Conservation (phyloP, 2,888 invertebrate genomes). For the Erannis defoliaria region DNA sequence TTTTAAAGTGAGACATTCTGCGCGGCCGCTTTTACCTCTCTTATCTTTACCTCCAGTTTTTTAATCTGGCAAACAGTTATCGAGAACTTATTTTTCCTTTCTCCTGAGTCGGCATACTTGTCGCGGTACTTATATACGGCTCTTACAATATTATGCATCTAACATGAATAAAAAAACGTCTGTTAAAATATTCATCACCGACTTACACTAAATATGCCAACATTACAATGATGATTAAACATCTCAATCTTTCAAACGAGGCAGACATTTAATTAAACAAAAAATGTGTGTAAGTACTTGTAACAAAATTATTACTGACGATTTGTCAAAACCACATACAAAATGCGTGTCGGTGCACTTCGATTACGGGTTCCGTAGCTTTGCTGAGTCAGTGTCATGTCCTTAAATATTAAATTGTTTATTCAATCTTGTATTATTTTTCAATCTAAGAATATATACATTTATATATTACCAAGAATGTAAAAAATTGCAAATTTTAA, state of each 20-base stretch:
- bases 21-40: constrained; percentile 52
- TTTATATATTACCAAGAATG: too few relatives aligned
- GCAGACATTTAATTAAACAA: neutral
- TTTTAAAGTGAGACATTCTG: constrained; percentile 26
- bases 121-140: neutral
- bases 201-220: neutral
- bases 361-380: too few relatives aligned
- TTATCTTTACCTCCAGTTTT: constrained; percentile 65
- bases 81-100: constrained; percentile 54
- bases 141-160: neutral
- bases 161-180: neutral
- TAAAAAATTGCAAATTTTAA: too few relatives aligned
- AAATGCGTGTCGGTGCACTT: neutral
- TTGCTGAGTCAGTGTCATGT: too few relatives aligned
- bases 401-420: too few relatives aligned
- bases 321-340: constrained; percentile 12
- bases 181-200: neutral
- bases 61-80: constrained; percentile 60
- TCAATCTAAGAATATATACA: too few relatives aligned
- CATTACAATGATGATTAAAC: neutral
- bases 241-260: neutral
- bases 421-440: too few relatives aligned
- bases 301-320: constrained; percentile 9
- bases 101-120: constrained; percentile 43
- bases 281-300: neutral